These are phyloP conservation scores for Macrotis lagotis DNA, from an alignment of 2,113 vertebrate genomes.

Conservation along the genomic window DNA sequence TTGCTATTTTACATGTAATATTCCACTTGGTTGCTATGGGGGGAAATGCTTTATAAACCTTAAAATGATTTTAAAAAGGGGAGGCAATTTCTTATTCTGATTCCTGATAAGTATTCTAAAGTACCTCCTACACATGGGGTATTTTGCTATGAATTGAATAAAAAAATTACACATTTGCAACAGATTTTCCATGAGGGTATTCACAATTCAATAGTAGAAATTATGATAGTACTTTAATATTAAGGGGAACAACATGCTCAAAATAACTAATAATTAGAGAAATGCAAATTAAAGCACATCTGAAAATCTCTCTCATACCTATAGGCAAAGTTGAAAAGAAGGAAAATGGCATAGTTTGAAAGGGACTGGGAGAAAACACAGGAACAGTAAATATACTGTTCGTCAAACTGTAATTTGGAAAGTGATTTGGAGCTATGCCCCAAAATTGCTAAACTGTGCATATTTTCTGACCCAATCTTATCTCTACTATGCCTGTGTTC, in stretches of 20 bases:
- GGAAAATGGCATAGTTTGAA: not conserved
- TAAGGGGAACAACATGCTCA: not conserved
- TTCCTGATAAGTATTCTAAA: not conserved
- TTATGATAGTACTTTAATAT: not conserved
- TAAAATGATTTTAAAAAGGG: no score
- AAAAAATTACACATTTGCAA: not conserved
- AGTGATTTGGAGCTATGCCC: not conserved
- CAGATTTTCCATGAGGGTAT: not conserved
- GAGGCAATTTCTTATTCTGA: not conserved
- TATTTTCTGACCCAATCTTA: not conserved
- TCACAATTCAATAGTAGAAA: not conserved
- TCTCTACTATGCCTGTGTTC: not conserved
- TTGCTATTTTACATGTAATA: not conserved
- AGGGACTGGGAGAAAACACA: not conserved
- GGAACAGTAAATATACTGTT: not conserved
- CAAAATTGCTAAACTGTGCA: not conserved
- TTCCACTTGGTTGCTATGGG: not conserved
- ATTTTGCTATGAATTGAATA: not conserved
- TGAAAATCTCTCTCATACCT: not conserved
- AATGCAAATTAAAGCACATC: not conserved
- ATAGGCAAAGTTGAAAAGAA: not conserved
- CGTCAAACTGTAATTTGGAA: not conserved
- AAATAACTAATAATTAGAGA: not conserved
- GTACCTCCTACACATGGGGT: not conserved
- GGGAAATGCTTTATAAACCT: not conserved